phyloP scores from a whole-genome alignment of 2,888 invertebrate species.

The Spisula solida region DNA sequence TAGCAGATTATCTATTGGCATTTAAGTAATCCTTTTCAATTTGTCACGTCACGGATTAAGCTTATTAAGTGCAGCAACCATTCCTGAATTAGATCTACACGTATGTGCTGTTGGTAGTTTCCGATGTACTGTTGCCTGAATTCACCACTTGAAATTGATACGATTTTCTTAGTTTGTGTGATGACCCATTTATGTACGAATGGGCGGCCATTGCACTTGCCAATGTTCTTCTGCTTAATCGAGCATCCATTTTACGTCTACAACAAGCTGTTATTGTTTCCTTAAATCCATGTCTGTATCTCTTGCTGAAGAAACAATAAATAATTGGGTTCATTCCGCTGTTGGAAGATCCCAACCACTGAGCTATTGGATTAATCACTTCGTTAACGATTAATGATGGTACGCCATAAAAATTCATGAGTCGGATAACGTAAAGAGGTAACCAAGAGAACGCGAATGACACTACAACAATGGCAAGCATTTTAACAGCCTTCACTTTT shows the following conservation, averaged over 20 bases:
- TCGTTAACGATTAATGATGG: slow-evolving; percentile 91
- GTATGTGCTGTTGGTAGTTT: slow-evolving; percentile 32
- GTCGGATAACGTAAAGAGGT: slow-evolving; percentile 96
- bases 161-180: slow-evolving; percentile 41
- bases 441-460: slow-evolving; percentile 97
- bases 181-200: slow-evolving; percentile 52
- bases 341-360: slow-evolving; percentile 97
- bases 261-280: slow-evolving; percentile 67
- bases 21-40: too few relatives aligned
- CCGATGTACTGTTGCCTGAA: slow-evolving; percentile 35
- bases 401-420: slow-evolving; percentile 85
- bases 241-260: slow-evolving; percentile 9
- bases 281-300: slow-evolving; percentile 95
- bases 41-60: neutral
- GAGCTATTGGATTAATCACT: slow-evolving; percentile 93
- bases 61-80: neutral
- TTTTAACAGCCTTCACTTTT: slow-evolving; percentile 97
- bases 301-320: slow-evolving; percentile 98
- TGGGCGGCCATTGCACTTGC: slow-evolving; percentile 53
- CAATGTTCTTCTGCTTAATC: slow-evolving; percentile 50
- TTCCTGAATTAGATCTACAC: neutral
- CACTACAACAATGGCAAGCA: slow-evolving; percentile 97
- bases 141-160: slow-evolving; percentile 43
- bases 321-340: slow-evolving; percentile 98
- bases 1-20: neutral